Conservation (phyloP, 2,888 invertebrate genomes). For the Brachyptera putata region DNA sequence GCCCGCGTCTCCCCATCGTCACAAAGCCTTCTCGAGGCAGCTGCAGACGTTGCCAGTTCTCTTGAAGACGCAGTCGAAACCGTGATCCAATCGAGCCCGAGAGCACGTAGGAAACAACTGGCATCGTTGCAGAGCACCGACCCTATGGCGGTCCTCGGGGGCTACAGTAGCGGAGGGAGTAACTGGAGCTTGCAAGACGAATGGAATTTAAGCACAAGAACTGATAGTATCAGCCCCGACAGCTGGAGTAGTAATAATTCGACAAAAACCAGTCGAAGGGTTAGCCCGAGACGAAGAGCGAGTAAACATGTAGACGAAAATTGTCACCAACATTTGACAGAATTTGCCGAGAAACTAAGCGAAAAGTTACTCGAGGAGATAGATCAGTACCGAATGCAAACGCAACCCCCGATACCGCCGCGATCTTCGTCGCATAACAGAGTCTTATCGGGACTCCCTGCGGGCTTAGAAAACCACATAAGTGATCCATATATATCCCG, state of each 20-base stretch:
- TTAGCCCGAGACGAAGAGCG: conserved; percentile 19
- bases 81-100: conserved; percentile 59
- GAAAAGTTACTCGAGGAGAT: conserved; percentile 75
- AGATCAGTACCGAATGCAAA: conserved; percentile 49
- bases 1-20: conserved; percentile 39
- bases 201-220: conserved; percentile 21
- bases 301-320: conserved; percentile 49
- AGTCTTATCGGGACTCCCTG: conserved; percentile 37
- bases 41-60: conserved; percentile 60
- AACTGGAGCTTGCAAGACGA: conserved; percentile 50
- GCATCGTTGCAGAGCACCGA: conserved; percentile 30
- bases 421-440: conserved; percentile 44
- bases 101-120: conserved; percentile 50
- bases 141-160: conserved; percentile 41
- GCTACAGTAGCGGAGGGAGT: conserved; percentile 52
- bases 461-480: conserved; percentile 43
- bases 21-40: conserved; percentile 58
- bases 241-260: conserved; percentile 23
- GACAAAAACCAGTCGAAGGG: conserved; percentile 7
- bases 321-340: conserved; percentile 65
- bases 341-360: conserved; percentile 77
- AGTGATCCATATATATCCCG: conserved; percentile 59
- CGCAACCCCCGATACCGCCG: neutral
- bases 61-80: conserved; percentile 65
- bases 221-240: conserved; percentile 19